Evolutionary conservation across 1,140 invertebrate species (phyloP).

Genomic region (Drosophila carrolli): DNA sequence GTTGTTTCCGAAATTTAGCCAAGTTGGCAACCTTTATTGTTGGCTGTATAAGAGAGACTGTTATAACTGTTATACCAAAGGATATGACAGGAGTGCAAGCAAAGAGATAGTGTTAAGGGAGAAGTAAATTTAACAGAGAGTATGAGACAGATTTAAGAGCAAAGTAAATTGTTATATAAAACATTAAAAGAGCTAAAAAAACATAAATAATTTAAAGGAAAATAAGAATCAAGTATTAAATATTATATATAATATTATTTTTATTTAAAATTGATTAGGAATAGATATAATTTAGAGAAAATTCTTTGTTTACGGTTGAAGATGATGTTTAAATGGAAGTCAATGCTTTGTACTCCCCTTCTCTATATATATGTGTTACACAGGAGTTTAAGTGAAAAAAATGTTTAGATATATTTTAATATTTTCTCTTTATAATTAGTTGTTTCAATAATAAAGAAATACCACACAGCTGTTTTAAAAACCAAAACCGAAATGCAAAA

Average conservation of each 20-base stretch:
- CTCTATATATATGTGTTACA: background rate
- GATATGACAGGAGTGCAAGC: slow-evolving; percentile 1
- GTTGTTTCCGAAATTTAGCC: slow-evolving; percentile 64
- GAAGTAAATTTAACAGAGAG: background rate
- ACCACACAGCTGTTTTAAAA: slow-evolving; percentile 40
- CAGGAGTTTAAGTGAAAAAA: background rate
- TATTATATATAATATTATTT: background rate
- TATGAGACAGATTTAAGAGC: background rate
- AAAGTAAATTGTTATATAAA: slow-evolving; percentile 53
- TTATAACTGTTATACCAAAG: slow-evolving; percentile 33
- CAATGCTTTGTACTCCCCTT: background rate
- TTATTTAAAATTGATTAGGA: too few relatives aligned
- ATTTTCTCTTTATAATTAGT: too few relatives aligned
- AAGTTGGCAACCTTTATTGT: slow-evolving; percentile 38
- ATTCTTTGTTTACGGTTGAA: too few relatives aligned
- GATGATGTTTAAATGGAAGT: background rate
- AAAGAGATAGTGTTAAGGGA: background rate
- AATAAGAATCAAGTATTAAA: background rate
- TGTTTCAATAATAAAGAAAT: background rate
- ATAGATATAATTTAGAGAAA: too few relatives aligned
- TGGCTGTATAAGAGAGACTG: slow-evolving; percentile 30
- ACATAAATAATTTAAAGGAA: background rate
- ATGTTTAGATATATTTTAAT: background rate
- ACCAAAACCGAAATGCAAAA: background rate
- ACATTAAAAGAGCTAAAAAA: background rate